A percentile compares a stretch with the other conserved stretches of the same genome.
These are phyloP conservation scores for Vireo griseus DNA, from an alignment of 2,797 vertebrate species.

Conservation along the genomic window DNA sequence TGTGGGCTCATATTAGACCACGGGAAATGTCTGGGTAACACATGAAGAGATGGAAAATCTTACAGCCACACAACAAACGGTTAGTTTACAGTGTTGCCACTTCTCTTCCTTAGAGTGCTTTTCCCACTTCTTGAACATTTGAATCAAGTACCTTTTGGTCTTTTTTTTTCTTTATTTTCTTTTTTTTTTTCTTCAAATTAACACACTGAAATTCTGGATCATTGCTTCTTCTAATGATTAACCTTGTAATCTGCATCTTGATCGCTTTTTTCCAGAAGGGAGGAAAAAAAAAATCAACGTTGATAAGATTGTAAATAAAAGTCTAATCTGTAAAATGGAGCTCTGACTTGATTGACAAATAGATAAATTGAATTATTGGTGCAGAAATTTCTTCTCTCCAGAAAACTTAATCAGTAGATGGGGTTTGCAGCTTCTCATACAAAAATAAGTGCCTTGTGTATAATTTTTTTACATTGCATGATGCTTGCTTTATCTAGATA, in stretches of 20 bases:
- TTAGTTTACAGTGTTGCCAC: constrained; percentile 80
- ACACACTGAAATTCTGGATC: neutral
- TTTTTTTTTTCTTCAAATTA: neutral
- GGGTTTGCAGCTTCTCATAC: constrained; percentile 1
- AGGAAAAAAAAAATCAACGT: neutral
- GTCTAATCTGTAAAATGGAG: neutral
- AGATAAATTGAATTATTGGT: neutral
- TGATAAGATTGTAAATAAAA: neutral
- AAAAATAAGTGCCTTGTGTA: neutral
- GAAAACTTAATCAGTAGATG: constrained; percentile 3
- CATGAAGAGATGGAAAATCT: constrained; percentile 99
- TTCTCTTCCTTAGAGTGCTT: constrained; percentile 17
- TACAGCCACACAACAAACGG: constrained; percentile 92
- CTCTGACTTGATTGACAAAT: neutral
- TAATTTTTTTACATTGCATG: constrained; percentile 48
- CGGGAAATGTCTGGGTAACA: constrained; percentile 99
- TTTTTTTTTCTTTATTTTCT: too few species aligned
- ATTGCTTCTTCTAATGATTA: constrained; percentile 3
- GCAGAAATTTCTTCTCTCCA: neutral
- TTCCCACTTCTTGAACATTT: constrained; percentile 49
- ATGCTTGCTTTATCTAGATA: constrained; percentile 9
- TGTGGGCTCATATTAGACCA: constrained; percentile 85
- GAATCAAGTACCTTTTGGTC: constrained; percentile 8
- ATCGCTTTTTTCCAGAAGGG: neutral
- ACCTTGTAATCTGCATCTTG: constrained; percentile 1